phyloP scores from a whole-genome alignment of 2,113 vertebrate species.

The Eira barbara region DNA sequence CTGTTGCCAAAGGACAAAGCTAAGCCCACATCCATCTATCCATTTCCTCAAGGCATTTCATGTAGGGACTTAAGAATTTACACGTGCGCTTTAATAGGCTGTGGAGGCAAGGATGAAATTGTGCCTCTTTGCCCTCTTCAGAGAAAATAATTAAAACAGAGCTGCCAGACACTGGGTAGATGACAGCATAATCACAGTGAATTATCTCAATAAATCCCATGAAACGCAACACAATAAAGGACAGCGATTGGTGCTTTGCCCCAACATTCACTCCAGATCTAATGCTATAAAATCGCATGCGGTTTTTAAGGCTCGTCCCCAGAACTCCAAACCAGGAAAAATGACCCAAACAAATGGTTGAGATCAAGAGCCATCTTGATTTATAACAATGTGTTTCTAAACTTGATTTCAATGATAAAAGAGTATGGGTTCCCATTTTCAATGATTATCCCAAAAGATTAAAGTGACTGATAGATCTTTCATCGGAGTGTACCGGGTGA shows the following conservation, averaged over 20 bases:
- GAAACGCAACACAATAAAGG: neutral
- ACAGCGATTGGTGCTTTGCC: neutral
- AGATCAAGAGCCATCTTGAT: conserved; percentile 12
- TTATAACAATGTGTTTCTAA: conserved; percentile 9
- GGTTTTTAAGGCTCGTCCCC: conserved; percentile 4
- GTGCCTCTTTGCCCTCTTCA: neutral
- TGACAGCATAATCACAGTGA: neutral
- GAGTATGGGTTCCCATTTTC: neutral
- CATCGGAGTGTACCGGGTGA: neutral
- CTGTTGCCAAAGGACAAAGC: conserved; percentile 9
- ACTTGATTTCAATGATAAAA: neutral
- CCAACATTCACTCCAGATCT: neutral
- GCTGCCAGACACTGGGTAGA: neutral
- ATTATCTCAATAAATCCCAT: neutral
- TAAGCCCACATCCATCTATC: neutral
- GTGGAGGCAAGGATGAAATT: conserved; percentile 36
- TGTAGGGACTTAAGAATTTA: neutral
- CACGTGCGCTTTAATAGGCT: neutral
- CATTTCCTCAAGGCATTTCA: conserved; percentile 28
- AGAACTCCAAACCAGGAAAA: conserved; percentile 2
- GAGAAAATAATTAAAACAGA: conserved; percentile 49
- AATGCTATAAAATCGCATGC: neutral
- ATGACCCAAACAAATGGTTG: neutral
- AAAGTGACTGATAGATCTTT: conserved; percentile 14
- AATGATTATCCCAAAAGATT: conserved; percentile 21